Percentiles rank a stretch among this genome's conserved stretches.
Evolutionary conservation across 1,140 invertebrate genomes (phyloP).

Genomic region (Drosophila grimshawi): DNA sequence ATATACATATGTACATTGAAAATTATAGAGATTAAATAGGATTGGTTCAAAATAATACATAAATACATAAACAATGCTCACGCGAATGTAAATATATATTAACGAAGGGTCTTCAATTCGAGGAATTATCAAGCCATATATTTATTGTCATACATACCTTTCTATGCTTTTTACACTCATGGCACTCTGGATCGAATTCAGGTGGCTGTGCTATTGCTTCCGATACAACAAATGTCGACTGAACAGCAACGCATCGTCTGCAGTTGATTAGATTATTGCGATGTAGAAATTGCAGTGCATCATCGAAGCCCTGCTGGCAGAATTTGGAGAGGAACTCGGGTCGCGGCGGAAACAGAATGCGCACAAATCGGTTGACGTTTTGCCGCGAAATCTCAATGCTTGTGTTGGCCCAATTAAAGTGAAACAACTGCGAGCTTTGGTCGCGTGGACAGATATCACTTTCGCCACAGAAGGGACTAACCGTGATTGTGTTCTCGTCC

Average conservation of each 20-base stretch:
- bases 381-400: constrained; percentile 96
- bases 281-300: constrained; percentile 96
- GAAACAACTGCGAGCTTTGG: constrained; percentile 92
- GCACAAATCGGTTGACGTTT: constrained; percentile 96
- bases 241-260: constrained; percentile 92
- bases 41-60: no score
- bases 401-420: constrained; percentile 96
- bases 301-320: constrained; percentile 99
- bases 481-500: constrained; percentile 97
- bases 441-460: constrained; percentile 99
- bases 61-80: no score
- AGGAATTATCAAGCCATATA: background rate
- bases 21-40: no score
- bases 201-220: constrained; percentile 86
- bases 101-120: no score
- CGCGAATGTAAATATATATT: no score
- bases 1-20: no score
- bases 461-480: constrained; percentile 99
- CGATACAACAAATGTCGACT: constrained; percentile 92
- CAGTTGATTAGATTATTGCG: constrained; percentile 95
- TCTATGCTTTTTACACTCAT: constrained; percentile 93
- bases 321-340: constrained; percentile 97
- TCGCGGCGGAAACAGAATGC: constrained; percentile 97
- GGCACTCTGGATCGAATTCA: constrained; percentile 92
- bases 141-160: constrained; percentile 85